Evolutionary conservation across 2,113 vertebrate genomes (phyloP).

Genomic region (Chionomys nivalis): DNA sequence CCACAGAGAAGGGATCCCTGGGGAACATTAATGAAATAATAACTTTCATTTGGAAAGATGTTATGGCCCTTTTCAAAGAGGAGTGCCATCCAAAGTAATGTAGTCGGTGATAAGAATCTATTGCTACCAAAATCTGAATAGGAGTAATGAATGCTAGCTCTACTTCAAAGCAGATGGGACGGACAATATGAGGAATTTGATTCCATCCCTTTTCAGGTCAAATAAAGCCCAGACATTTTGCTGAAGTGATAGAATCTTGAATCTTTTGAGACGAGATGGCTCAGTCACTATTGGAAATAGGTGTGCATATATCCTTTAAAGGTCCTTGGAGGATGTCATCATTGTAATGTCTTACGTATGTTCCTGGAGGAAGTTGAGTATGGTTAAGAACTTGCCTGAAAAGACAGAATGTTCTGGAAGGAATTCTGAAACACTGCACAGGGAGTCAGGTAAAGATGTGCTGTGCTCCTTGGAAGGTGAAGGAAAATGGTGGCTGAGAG

Average conservation of each 20-base stretch:
- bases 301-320: conserved; percentile 36
- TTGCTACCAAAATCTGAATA: conserved; percentile 10
- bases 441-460: neutral
- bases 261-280: neutral
- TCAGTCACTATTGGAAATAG: neutral
- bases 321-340: conserved; percentile 26
- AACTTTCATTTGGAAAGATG: neutral
- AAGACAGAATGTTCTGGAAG: conserved; percentile 10
- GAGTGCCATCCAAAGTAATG: neutral
- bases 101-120: neutral
- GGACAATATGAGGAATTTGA: neutral
- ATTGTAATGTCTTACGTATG: neutral
- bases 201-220: neutral
- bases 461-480: conserved; percentile 27
- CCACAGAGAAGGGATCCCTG: neutral
- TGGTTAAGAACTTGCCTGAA: neutral
- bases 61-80: neutral
- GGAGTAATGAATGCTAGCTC: neutral
- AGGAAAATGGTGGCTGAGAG: neutral
- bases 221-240: conserved; percentile 12
- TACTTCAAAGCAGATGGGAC: neutral
- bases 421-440: neutral
- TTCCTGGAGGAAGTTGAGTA: conserved; percentile 33
- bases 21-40: neutral
- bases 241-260: conserved; percentile 12